Evolutionary conservation across 1,140 invertebrate species (phyloP), one percentile per base, ranked within the genome.

Genomic region (Eupristina koningsbergeri): DNA sequence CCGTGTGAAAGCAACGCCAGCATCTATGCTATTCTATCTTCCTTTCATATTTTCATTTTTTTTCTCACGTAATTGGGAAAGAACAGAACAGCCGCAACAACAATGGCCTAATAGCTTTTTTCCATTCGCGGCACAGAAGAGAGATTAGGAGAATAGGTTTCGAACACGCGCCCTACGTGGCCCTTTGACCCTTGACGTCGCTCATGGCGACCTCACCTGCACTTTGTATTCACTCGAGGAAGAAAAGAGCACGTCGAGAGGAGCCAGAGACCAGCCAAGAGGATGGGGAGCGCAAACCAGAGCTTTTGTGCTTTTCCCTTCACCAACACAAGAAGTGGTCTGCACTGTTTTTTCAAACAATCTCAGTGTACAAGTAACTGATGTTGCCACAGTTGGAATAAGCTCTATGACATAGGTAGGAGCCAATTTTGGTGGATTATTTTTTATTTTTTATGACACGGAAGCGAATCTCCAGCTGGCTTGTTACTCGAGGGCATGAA

Each of bases 161-260:
- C 74, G 74, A 47, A 53, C 74, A 76, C 74, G 50, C 50, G 74
- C 74, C 74, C 74, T 31, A 47, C 31, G 74, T 29, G 50, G 50
- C 74, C 34, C 74, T 76, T 61, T 31, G 61, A 47, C 31, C 34
- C 50, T 22, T 31, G 74, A 22, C 13, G 5, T 31, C 58, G 50
- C 74, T 76, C 74, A 61, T 26, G n/a, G 31, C 5, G 53, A 19
- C 7, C 26, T 58, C 22, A 5, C 0, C 13, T 58, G 3, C 22
- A 6, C 19, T 22, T 22, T 22, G 22, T 1, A 58, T 3, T 58
- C 53, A 3, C 22, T 58, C 19, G 53, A 26, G 5, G 26, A 58
- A 58, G 53, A 58, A 58, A 58, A 58, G 26, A 58, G 53, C 26
- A 22, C 53, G 11, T 5, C 50, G 50, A 19, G 50, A 53, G 50